phyloP scores from a whole-genome alignment of 2,797 vertebrate genomes.

The Gymnopithys bicolor region DNA sequence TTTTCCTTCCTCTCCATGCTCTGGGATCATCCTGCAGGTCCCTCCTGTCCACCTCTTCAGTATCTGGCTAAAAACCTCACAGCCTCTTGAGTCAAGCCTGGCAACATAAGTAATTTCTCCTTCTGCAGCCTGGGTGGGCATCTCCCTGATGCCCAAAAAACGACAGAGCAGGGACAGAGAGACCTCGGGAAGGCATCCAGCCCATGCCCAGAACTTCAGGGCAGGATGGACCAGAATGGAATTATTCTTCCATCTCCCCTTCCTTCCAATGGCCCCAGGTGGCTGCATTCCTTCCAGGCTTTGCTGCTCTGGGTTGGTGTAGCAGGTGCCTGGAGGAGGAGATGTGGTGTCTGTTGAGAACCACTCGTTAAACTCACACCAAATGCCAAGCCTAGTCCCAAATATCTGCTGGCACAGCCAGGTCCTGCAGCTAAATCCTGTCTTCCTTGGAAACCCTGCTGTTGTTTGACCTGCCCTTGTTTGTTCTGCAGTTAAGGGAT shows the following conservation, averaged over 20 bases:
- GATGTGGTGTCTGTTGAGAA: fast-evolving
- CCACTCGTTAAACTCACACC: neutral
- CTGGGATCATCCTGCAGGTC: neutral
- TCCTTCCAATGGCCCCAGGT: neutral
- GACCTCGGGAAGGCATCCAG: fast-evolving
- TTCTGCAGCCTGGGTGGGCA: neutral
- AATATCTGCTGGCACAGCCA: neutral
- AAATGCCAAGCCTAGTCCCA: neutral
- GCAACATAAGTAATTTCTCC: neutral
- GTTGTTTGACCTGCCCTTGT: constrained; percentile 5
- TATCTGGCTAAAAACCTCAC: neutral
- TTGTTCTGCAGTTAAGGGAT: constrained; percentile 35
- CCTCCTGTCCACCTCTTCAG: neutral
- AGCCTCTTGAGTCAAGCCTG: neutral
- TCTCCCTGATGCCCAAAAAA: neutral
- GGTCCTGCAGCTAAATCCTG: neutral
- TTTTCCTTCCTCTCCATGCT: neutral
- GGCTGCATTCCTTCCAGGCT: neutral
- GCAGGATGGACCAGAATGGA: fast-evolving
- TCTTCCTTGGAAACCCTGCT: neutral
- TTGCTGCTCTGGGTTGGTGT: neutral
- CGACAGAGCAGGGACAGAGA: neutral
- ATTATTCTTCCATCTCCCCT: neutral
- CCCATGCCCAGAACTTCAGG: neutral
- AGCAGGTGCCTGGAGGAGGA: neutral